Conservation (phyloP, 2,888 invertebrate genomes). For the Cinara cedri region DNA sequence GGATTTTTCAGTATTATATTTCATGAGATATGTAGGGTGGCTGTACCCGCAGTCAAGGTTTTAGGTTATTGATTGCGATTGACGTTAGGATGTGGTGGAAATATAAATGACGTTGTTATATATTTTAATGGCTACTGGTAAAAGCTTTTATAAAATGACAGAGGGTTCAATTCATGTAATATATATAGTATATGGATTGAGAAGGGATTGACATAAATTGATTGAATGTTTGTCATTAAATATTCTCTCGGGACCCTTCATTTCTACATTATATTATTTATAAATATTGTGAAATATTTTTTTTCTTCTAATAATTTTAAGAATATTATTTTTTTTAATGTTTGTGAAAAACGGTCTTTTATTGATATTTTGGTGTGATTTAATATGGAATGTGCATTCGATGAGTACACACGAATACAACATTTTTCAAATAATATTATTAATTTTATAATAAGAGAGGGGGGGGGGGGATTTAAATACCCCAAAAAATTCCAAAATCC, state of each 20-base stretch:
- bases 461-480: no score
- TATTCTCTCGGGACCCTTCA: background rate
- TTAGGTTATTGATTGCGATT: slow-evolving; percentile 33
- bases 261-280: background rate
- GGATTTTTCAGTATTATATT: background rate
- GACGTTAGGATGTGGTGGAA: slow-evolving; percentile 35
- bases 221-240: slow-evolving; percentile 34
- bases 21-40: no score
- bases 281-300: no score
- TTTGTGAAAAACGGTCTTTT: no score
- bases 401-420: no score
- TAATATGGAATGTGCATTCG: no score
- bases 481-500: no score
- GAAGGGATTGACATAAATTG: slow-evolving; percentile 22
- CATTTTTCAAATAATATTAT: no score
- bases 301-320: no score
- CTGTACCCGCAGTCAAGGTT: background rate
- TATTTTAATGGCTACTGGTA: slow-evolving; percentile 3
- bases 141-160: slow-evolving; percentile 34
- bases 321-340: no score
- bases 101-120: slow-evolving; percentile 28
- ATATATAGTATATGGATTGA: background rate
- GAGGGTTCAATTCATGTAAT: background rate
- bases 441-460: no score
- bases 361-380: no score